Percentiles rank a stretch among this genome's conserved stretches.
Evolutionary conservation across 64 coral and sea anemone genomes (phyloP).

Genomic region (Montipora foliosa): DNA sequence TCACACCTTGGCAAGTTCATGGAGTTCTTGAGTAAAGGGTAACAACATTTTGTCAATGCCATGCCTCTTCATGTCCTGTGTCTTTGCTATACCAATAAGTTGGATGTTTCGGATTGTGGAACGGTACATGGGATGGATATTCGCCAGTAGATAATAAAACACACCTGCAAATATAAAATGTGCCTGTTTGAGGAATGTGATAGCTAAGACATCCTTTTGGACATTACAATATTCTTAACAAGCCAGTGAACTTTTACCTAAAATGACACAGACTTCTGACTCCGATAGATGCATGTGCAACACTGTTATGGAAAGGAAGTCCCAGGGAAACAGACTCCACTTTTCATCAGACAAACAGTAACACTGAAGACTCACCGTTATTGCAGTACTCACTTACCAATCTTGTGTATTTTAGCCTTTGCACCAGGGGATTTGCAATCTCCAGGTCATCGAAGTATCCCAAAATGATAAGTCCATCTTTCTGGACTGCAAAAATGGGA

Average conservation of each 20-base stretch:
- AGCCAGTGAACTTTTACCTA: too few species aligned
- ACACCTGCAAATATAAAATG: slow-evolving; percentile 16
- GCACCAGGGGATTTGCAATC: slow-evolving; percentile 50
- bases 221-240: too few species aligned
- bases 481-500: slow-evolving; percentile 38
- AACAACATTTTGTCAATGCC: slow-evolving; percentile 57
- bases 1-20: not conserved
- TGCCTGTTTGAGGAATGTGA: slow-evolving; percentile 9
- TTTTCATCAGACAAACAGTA: not conserved
- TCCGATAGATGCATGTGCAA: too few species aligned
- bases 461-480: not conserved
- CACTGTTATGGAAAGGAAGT: too few species aligned
- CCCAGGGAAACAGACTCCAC: not conserved
- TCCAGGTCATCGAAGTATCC: slow-evolving; percentile 50
- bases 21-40: slow-evolving; percentile 31
- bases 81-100: slow-evolving; percentile 6
- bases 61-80: slow-evolving; percentile 41
- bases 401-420: slow-evolving; percentile 62
- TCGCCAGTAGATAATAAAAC: slow-evolving; percentile 31
- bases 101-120: not conserved
- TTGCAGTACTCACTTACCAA: slow-evolving; percentile 8
- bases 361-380: not conserved
- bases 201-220: not conserved
- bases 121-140: slow-evolving; percentile 15
- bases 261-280: too few species aligned